These are phyloP conservation scores for Margarornis squamiger DNA, from an alignment of 2,797 vertebrate species.

Conservation along the genomic window DNA sequence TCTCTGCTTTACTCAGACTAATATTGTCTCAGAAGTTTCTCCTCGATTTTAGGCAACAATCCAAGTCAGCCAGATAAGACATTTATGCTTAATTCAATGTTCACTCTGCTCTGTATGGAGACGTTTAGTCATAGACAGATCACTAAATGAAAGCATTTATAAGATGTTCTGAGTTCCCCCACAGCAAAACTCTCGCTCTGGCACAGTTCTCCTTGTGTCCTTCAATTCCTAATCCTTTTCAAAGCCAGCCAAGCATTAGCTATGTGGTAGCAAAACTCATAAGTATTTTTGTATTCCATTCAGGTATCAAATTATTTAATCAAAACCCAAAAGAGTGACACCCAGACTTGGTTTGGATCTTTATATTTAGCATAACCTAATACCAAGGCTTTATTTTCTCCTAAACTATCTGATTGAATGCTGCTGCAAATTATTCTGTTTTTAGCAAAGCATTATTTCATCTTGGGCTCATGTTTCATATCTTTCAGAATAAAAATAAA, in stretches of 20 bases:
- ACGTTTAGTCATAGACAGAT: neutral
- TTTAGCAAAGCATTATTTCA: conserved; percentile 60
- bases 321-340: conserved; percentile 18
- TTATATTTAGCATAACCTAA: conserved; percentile 54
- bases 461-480: conserved; percentile 53
- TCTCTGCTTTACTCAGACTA: no score
- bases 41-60: no score
- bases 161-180: neutral
- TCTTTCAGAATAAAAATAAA: conserved; percentile 23
- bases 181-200: neutral
- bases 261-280: neutral
- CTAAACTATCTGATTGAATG: conserved; percentile 52
- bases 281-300: conserved; percentile 15
- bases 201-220: neutral
- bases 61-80: neutral
- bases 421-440: conserved; percentile 61
- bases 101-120: neutral
- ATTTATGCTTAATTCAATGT: neutral
- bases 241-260: neutral
- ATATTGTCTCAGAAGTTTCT: no score
- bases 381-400: conserved; percentile 45
- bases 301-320: conserved; percentile 9
- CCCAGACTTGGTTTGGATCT: conserved; percentile 9
- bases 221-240: conserved; percentile 17
- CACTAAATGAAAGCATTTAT: neutral